Conservation (phyloP, 2,888 invertebrate genomes). For the Drosophila borborema region DNA sequence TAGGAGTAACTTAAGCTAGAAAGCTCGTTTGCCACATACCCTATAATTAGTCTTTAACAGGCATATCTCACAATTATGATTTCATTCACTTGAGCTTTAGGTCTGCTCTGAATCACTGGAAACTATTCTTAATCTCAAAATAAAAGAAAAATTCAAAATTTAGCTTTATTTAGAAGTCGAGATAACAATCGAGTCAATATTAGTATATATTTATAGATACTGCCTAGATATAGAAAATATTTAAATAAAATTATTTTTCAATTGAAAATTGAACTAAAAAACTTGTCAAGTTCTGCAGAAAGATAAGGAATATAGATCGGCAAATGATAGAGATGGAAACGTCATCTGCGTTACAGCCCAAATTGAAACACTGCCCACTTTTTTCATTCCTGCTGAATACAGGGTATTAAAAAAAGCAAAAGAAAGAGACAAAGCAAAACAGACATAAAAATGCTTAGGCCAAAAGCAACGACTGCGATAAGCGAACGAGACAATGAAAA, state of each 20-base stretch:
- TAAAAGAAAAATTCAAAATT: not conserved
- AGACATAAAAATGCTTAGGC: conserved; percentile 70
- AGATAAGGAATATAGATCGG: not conserved
- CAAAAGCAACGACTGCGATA: conserved; percentile 57
- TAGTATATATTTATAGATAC: not conserved
- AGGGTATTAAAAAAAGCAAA: conserved; percentile 11
- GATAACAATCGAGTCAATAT: not conserved
- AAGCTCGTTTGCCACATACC: not conserved
- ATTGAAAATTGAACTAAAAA: not conserved
- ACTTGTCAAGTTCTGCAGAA: not conserved
- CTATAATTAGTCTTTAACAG: not conserved
- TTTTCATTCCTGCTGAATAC: not conserved
- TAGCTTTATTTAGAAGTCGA: not conserved
- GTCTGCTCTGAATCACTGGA: too few species aligned
- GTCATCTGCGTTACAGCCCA: not conserved
- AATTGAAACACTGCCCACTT: not conserved
- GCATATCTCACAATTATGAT: not conserved
- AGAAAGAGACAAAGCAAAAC: conserved; percentile 57
- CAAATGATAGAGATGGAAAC: not conserved
- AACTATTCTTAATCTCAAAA: too few species aligned
- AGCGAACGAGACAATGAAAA: conserved; percentile 52
- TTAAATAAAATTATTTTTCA: not conserved
- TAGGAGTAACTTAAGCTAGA: not conserved
- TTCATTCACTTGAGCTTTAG: not conserved
- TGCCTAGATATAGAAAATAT: not conserved